phyloP scores from a whole-genome alignment of 2,888 invertebrate genomes.

The Acleris holmiana region DNA sequence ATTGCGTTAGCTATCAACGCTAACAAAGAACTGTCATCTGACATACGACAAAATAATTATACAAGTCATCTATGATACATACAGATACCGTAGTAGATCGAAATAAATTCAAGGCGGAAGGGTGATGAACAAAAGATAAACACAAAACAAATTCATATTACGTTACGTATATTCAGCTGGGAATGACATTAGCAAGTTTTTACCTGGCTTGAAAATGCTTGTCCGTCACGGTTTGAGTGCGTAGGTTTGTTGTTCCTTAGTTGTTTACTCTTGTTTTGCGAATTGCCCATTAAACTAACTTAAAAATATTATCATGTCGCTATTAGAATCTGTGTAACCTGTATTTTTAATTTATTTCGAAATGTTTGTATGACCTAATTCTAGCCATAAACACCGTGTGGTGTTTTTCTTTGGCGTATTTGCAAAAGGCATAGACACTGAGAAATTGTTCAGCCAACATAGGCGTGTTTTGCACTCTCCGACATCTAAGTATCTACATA shows the following conservation, averaged over 20 bases:
- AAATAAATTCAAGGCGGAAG: slow-evolving; percentile 15
- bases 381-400: slow-evolving; percentile 41
- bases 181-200: slow-evolving; percentile 83
- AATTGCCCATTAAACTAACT: slow-evolving; percentile 78
- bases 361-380: slow-evolving; percentile 42
- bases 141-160: slow-evolving; percentile 32
- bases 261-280: slow-evolving; percentile 65
- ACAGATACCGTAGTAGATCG: slow-evolving; percentile 20
- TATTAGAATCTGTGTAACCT: slow-evolving; percentile 35
- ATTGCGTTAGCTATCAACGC: slow-evolving; percentile 41
- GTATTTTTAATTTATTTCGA: slow-evolving; percentile 37
- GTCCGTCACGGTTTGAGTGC: slow-evolving; percentile 66
- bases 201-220: slow-evolving; percentile 79
- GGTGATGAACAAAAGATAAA: slow-evolving; percentile 36
- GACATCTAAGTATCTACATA: background rate
- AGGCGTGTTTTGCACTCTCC: slow-evolving; percentile 12
- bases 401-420: slow-evolving; percentile 16
- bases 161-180: slow-evolving; percentile 79
- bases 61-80: slow-evolving; percentile 27
- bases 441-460: slow-evolving; percentile 7
- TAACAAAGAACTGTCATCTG: slow-evolving; percentile 57
- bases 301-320: slow-evolving; percentile 45
- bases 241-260: slow-evolving; percentile 62
- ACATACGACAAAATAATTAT: slow-evolving; percentile 19
- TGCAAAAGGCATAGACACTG: slow-evolving; percentile 4